Evolutionary conservation across 1,140 invertebrate species (phyloP), one percentile per base, ranked within the genome.

Genomic region (Notospermus geniculatus): DNA sequence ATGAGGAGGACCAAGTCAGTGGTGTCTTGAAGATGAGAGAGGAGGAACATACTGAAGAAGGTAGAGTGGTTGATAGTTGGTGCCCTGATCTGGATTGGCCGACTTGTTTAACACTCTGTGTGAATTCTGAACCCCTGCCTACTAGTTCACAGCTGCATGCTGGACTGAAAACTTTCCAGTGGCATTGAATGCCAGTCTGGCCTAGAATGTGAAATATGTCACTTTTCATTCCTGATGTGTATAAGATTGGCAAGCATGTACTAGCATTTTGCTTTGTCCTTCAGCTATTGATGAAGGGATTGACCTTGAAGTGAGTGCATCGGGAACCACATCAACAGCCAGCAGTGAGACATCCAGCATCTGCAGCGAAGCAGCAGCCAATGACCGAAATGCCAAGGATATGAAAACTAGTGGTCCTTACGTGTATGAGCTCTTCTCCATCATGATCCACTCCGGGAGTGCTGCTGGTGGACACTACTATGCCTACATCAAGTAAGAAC

Each of bases 401-500:
- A 61, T 63, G 2, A 67, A 63, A 46, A 59, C 54, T n/a, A 70
- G 71, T 63, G 91, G 91, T 17, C 89, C 89, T 1, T 91, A 91
- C 75, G 78, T 88, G 13, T 96, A 95, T 80, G 91, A 96, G 76
- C 80, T 96, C 17, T 95, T 93, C 76, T 91, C 91, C 13, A 92
- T 95, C 39, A 93, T 95, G 91, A 91, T 95, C 57, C 93, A 96
- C 80, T 92, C 91, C 32, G 93, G 93, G 7, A 92, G 89, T 82
- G 91, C 92, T 0, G 90, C 89, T 50, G 92, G 92, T 29, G 93
- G 93, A 0, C 93, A 96, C 81, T 96, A 96, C 80, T 96, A 93
- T 79, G 92, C 91, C 22, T 95, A 95, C 69, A 93, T 95, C 46
- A 94, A 93, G 85, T 92, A 88, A 90, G 77, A n/a, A n/a, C n/a